These are phyloP conservation scores for Indicator indicator DNA, from an alignment of 2,113 vertebrate genomes.

Conservation along the genomic window DNA sequence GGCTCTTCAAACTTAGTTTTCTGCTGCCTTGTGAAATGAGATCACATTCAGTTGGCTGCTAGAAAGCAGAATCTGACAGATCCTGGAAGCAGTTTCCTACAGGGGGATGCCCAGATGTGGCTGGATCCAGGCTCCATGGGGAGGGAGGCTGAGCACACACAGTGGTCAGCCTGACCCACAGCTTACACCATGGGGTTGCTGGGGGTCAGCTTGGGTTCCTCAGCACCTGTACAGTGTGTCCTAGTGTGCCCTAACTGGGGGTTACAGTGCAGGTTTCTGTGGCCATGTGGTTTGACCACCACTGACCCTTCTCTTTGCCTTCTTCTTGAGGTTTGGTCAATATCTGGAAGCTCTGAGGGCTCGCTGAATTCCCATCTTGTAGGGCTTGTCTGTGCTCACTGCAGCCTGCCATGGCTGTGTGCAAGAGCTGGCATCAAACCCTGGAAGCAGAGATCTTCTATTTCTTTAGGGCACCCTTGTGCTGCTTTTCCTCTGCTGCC, in stretches of 20 bases:
- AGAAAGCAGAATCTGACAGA: not conserved
- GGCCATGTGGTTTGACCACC: no score
- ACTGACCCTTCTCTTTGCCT: no score
- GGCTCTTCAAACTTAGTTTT: not conserved
- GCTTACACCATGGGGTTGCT: not conserved
- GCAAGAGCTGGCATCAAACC: not conserved
- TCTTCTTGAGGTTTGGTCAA: not conserved
- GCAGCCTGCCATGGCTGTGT: not conserved
- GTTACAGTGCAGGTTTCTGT: not conserved
- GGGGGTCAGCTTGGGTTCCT: not conserved
- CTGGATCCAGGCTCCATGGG: not conserved
- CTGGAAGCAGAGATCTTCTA: not conserved
- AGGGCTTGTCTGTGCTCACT: not conserved
- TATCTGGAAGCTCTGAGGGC: not conserved
- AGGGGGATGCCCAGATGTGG: not conserved
- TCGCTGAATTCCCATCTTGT: not conserved
- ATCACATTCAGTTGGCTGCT: not conserved
- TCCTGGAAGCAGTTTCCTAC: not conserved
- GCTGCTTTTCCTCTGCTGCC: not conserved
- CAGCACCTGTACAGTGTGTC: rapidly evolving
- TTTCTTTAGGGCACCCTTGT: not conserved
- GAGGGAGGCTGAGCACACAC: not conserved
- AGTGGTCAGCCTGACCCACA: not conserved
- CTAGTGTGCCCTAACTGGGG: not conserved
- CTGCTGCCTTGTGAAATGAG: not conserved